Evolutionary conservation across 1,140 invertebrate species (phyloP), one percentile per base, ranked within the genome.

Genomic region (Olivierus martensii): DNA sequence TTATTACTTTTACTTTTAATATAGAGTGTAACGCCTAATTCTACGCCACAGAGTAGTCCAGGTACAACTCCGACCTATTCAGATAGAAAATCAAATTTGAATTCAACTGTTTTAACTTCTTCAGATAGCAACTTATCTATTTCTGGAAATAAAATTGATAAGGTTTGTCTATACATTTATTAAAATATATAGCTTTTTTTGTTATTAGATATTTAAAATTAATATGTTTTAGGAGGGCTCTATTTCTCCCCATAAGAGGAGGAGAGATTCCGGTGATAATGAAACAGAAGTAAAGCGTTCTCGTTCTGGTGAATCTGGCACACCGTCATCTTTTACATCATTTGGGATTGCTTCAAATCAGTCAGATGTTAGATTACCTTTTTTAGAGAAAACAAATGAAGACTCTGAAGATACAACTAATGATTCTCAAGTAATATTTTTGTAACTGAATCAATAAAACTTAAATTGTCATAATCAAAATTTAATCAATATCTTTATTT

Each of bases 331-430:
- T 15, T 15, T 18, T 28, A 12, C 45, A 3, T 15, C n/a, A 17
- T 15, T 41, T 15, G 39, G 39, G 6, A 41, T 41, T 41, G 39
- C 14, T 9, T 15, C 14, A n/a, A 41, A 18, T 41, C 17, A n/a
- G 17, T 15, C 14, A 11, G 39, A 41, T 28, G 45, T 15, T 28
- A 17, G 34, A 21, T 14, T 28, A 6, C 34, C 45, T 4, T 46
- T 36, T 36, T 18, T 28, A 18, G 45, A 46, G 19, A 46, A 46
- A 15, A 4, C 45, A 46, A 18, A 14, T 46, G 45, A 46, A 12
- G 7, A 46, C 14, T 46, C 45, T 28, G 45, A 46, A 46, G 45
- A 46, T 21, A 43, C 41, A 43, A 46, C n/a, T 36, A 46, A 46
- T 46, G 45, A 46, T 14, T 46, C 45, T 1, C 45, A 46, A 12